phyloP scores from a whole-genome alignment of 2,888 invertebrate genomes.

The Matsumyia berberina region DNA sequence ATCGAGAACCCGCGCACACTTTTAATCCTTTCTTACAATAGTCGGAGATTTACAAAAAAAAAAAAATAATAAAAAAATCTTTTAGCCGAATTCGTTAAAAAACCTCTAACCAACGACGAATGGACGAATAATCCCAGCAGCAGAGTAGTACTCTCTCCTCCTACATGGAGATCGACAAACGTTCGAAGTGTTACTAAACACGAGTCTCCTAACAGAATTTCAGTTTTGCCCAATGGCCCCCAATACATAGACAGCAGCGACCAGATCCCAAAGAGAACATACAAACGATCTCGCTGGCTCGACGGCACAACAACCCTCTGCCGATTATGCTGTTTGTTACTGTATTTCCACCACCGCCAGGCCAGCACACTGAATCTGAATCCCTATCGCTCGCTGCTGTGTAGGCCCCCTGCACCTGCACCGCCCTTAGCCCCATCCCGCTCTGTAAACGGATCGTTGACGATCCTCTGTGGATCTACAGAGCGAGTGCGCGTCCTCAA shows the following conservation, averaged over 20 bases:
- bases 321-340: constrained; percentile 28
- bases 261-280: constrained; percentile 63
- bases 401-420: constrained; percentile 14
- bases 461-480: constrained; percentile 58
- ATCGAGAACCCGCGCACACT: constrained; percentile 51
- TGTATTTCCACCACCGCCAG: constrained; percentile 37
- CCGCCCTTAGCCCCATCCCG: constrained; percentile 30
- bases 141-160: constrained; percentile 79
- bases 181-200: constrained; percentile 85
- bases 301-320: constrained; percentile 60
- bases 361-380: constrained; percentile 5
- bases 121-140: constrained; percentile 73
- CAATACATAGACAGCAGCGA: constrained; percentile 54
- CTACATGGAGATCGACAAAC: constrained; percentile 85
- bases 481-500: constrained; percentile 34
- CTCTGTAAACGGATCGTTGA: constrained; percentile 3
- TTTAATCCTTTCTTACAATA: constrained; percentile 15
- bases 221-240: constrained; percentile 75
- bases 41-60: constrained; percentile 1
- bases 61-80: constrained; percentile 33
- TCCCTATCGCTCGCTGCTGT: constrained; percentile 24
- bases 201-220: constrained; percentile 82
- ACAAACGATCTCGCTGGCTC: constrained; percentile 36
- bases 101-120: constrained; percentile 58
- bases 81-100: constrained; percentile 45